Evolutionary conservation across 2,888 invertebrate genomes (phyloP), one percentile per base, ranked within the genome.

Genomic region (Oscheius sp.): DNA sequence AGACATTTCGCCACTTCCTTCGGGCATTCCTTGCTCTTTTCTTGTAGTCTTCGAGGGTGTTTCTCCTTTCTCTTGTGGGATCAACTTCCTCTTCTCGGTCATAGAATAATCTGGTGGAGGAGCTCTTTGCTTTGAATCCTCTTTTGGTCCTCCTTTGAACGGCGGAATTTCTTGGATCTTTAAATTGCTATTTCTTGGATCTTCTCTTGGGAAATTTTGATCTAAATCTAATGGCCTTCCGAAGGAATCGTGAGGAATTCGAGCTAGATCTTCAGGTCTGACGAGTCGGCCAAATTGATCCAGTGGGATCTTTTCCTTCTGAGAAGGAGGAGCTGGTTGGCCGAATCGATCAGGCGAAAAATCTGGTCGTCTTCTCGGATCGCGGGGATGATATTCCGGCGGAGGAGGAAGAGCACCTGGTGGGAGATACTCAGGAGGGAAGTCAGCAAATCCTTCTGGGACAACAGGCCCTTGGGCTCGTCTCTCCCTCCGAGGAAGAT

Each of bases 11-110:
- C 29, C 65, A 4, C 29, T 34, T 25, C 31, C 45, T 17, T 53
- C 34, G 0, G n/a, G n/a, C n/a, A n/a, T n/a, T n/a, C n/a, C n/a
- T n/a, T n/a, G n/a, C 17, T 65, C 64, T 31, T 65, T 65, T 67
- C 57, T 73, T 67, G 46, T 68, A 4, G 64, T 73, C 34, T 77
- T 77, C 25, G 74, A 66, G 23, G 78, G 78, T 12, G 78, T 76
- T 55, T 78, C 78, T 52, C 78, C 78, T 70, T 80, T 80, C 39
- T 76, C 75, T 61, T 80, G 80, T n/a, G 80, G 78, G 17, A 74
- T 53, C 29, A 80, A 58, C 33, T 78, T 76, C 23, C 75, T 65
- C 50, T 75, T 76, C 39, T 79, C 77, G 1, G 70, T 46, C 64
- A 72, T 64, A n/a, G 68, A 31, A 33, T 68, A 53, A 5, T 61